Evolutionary conservation across 35 echinoderm and acorn worm genomes (phyloP).

Genomic region (Hemicentrotus pulcherrimus): DNA sequence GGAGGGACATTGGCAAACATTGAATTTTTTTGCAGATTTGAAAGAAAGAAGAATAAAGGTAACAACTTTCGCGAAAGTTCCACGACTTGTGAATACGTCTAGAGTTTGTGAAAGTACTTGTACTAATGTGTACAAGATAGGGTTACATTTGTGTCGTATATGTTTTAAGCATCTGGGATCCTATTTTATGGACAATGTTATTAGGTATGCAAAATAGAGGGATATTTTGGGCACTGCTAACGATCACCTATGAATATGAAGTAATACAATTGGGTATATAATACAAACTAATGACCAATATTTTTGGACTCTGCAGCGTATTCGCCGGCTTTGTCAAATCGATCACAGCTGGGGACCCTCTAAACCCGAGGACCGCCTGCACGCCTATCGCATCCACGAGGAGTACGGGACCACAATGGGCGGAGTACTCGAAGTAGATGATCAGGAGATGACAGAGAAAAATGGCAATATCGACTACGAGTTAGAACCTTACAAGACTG

Average conservation of each 20-base stretch:
- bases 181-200: background rate
- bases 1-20: no score
- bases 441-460: background rate
- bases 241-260: background rate
- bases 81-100: no score
- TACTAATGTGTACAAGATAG: no score
- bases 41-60: no score
- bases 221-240: no score
- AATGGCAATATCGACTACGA: background rate
- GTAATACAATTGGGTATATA: no score
- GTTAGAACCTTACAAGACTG: background rate
- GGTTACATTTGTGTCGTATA: no score
- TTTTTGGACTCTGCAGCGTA: background rate
- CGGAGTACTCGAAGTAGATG: background rate
- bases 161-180: background rate
- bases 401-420: constrained; percentile 30
- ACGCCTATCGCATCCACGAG: constrained; percentile 5
- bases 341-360: constrained; percentile 35
- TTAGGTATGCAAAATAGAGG: background rate
- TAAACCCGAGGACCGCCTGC: constrained; percentile 7
- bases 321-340: background rate
- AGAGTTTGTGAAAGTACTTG: no score
- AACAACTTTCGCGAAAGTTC: no score
- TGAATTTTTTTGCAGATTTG: no score
- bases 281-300: background rate